These are phyloP conservation scores for Pipa parva DNA, from an alignment of 2,113 vertebrate genomes.

Conservation along the genomic window DNA sequence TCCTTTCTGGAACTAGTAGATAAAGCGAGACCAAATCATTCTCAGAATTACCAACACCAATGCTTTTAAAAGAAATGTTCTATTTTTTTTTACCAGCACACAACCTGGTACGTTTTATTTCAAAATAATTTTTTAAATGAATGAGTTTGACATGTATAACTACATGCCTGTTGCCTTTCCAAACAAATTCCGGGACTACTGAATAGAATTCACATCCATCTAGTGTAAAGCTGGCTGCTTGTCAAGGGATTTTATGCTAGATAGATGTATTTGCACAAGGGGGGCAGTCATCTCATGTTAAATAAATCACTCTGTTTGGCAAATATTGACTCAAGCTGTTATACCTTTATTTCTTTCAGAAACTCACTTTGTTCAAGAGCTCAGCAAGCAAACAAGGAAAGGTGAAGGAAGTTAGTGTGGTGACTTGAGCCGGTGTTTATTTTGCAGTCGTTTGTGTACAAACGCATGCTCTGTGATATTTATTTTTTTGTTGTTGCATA, in stretches of 20 bases:
- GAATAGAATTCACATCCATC: conserved; percentile 45
- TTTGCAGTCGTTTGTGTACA: conserved; percentile 56
- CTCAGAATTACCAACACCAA: not conserved
- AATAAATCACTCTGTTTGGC: conserved; percentile 62
- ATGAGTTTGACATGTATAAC: not conserved
- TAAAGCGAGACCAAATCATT: not conserved
- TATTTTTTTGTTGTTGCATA: conserved; percentile 49
- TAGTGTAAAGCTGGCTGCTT: conserved; percentile 38
- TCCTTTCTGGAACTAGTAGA: too few species aligned
- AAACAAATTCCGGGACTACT: conserved; percentile 45
- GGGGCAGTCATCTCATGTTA: conserved; percentile 58
- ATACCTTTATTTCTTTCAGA: conserved; percentile 70
- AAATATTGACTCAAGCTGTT: conserved; percentile 78
- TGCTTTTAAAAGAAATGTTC: not conserved
- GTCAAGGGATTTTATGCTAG: conserved; percentile 47
- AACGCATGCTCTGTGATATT: conserved; percentile 54
- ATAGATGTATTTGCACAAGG: conserved; percentile 64
- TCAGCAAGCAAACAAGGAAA: conserved; percentile 72
- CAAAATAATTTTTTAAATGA: conserved; percentile 3
- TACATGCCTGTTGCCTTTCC: conserved; percentile 29
- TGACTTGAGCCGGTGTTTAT: conserved; percentile 64
- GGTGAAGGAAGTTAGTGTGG: conserved; percentile 71
- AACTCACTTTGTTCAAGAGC: conserved; percentile 65
- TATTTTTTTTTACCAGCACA: too few species aligned
- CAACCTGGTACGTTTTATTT: not conserved